Evolutionary conservation across 1,140 invertebrate genomes (phyloP), one percentile per base, ranked within the genome.

Genomic region (Neodiprion lecontei): DNA sequence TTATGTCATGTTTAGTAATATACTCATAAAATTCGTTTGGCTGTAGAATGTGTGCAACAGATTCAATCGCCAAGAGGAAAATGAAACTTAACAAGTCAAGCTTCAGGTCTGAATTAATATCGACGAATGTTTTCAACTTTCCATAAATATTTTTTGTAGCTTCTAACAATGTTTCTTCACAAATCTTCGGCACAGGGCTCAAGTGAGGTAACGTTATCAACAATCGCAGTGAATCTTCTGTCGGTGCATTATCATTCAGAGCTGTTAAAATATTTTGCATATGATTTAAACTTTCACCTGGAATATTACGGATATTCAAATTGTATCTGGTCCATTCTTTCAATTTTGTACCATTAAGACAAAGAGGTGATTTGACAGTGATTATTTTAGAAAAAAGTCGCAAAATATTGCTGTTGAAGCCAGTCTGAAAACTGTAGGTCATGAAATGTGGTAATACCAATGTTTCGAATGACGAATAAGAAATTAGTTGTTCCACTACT

Each of bases 371-470:
- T 84, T 96, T 96, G 40, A 87, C 86, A 40, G 91, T 80, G 47
- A 96, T 86, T 50, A 96, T 89, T 81, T 93, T 92, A 1, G 92
- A 89, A 14, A 96, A 83, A 14, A 95, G 86, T 49, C 89, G 81
- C 76, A 96, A 86, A 2, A 90, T 83, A 70, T 90, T 80, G 75
- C 83, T 78, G 77, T 92, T 88, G 66, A 93, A 90, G 72, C 83
- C 79, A 28, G 87, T 85, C 70, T 89, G 80, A n/a, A 92, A 83
- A 77, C 92, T 92, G 80, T 90, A 91, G 11, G 90, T 88, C 12
- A 96, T 79, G 50, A 95, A 90, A 53, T 90, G 87, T 0, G 95
- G 94, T 71, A 96, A 83, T 72, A 96, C 90, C 69, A 95, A 86
- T 69, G 92, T 88, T 83, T 95, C 94, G 85, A 96, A 96, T 67